Conservation (phyloP, 2,113 vertebrate species). For the Callorhinus ursinus region DNA sequence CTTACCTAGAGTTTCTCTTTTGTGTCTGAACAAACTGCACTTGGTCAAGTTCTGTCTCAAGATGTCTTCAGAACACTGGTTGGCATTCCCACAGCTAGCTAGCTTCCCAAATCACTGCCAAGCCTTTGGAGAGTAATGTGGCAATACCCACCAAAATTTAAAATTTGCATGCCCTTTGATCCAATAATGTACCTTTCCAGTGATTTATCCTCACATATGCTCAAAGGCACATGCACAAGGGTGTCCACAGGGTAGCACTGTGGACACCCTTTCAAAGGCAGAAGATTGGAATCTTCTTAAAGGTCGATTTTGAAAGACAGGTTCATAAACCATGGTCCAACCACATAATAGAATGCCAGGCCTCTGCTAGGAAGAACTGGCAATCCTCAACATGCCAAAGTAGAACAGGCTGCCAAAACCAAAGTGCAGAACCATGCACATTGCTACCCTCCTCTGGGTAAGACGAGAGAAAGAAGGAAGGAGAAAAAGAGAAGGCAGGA, state of each 20-base stretch:
- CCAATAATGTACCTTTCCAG: background rate
- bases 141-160: background rate
- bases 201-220: background rate
- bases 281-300: background rate
- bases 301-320: background rate
- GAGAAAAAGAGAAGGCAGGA: background rate
- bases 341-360: background rate
- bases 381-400: background rate
- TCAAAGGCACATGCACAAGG: background rate
- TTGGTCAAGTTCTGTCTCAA: background rate
- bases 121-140: background rate
- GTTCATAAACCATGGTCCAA: background rate
- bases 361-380: background rate
- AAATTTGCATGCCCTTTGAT: background rate
- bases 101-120: background rate
- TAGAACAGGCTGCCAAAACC: background rate
- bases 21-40: background rate
- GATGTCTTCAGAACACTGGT: background rate
- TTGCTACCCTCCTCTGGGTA: fast-evolving
- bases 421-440: background rate
- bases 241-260: no score
- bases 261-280: background rate
- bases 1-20: background rate
- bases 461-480: background rate
- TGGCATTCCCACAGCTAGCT: background rate